Percentiles rank a stretch among this genome's conserved stretches.
These are phyloP conservation scores for Siderastrea radians DNA, from an alignment of 92 coral and sea anemone species.

Conservation along the genomic window DNA sequence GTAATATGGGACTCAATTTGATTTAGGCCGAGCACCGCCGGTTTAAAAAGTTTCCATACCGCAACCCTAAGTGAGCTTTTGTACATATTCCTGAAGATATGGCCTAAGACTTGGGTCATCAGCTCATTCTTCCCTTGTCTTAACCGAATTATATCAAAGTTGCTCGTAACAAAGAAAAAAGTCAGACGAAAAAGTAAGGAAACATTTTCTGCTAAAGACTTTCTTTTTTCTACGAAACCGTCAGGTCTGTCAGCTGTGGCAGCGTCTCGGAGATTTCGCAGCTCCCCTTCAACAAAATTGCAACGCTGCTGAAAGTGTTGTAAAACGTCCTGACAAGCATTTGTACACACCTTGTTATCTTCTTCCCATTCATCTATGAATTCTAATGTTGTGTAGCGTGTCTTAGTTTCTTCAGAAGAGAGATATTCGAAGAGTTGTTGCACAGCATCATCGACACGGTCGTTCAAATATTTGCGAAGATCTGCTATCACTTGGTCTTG, in stretches of 20 bases:
- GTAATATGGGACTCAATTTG: slow-evolving; percentile 18
- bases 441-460: neutral
- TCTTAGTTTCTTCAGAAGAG: neutral
- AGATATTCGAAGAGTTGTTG: slow-evolving; percentile 5
- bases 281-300: neutral
- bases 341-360: slow-evolving; percentile 9
- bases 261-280: neutral
- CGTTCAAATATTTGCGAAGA: neutral
- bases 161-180: too few species aligned
- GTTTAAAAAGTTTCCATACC: slow-evolving; percentile 14
- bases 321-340: slow-evolving; percentile 1
- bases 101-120: too few species aligned
- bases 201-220: too few species aligned
- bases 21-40: slow-evolving; percentile 4
- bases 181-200: too few species aligned
- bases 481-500: neutral
- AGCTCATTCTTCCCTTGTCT: too few species aligned
- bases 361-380: slow-evolving; percentile 38
- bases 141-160: too few species aligned
- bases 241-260: too few species aligned
- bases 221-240: slow-evolving; percentile 36
- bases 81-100: too few species aligned
- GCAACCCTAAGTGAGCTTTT: neutral
- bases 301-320: neutral
- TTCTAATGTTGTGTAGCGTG: slow-evolving; percentile 2